phyloP scores from a whole-genome alignment of 2,113 vertebrate genomes.

The Esox niger region DNA sequence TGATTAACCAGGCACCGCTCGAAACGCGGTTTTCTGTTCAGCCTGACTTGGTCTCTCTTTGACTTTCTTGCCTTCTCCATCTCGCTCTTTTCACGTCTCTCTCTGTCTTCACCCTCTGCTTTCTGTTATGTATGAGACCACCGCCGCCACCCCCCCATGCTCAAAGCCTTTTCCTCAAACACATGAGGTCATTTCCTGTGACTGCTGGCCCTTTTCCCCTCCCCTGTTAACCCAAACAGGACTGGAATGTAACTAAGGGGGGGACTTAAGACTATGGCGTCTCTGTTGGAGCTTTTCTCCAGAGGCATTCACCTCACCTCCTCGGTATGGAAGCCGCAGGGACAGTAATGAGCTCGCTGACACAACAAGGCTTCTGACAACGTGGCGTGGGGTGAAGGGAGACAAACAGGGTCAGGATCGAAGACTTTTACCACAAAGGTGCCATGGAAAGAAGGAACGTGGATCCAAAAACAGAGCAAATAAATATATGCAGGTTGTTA shows the following conservation, averaged over 20 bases:
- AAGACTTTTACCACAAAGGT: no score
- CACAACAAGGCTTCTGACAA: no score
- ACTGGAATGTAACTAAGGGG: slow-evolving; percentile 44
- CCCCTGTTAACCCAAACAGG: slow-evolving; percentile 82
- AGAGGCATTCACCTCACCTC: neutral
- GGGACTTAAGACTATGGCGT: slow-evolving; percentile 48
- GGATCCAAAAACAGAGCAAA: no score
- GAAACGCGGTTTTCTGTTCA: no score
- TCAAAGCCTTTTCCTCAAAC: slow-evolving; percentile 81
- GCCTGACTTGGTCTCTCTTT: neutral
- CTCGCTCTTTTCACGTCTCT: neutral
- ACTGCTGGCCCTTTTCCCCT: slow-evolving; percentile 85
- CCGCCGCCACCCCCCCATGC: slow-evolving; percentile 60
- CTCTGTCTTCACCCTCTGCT: slow-evolving; percentile 58
- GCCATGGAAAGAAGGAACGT: no score
- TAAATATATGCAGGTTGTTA: no score
- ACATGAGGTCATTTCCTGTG: slow-evolving; percentile 92
- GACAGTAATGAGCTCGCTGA: no score
- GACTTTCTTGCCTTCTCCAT: neutral
- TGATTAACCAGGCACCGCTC: no score
- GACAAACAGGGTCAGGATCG: no score
- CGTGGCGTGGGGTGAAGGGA: no score
- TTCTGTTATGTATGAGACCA: slow-evolving; percentile 64
- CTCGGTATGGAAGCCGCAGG: no score
- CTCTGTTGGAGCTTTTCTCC: slow-evolving; percentile 44